Base-by-base conservation (phyloP, 2,113 vertebrate species). In the Carettochelys insculpta region DNA sequence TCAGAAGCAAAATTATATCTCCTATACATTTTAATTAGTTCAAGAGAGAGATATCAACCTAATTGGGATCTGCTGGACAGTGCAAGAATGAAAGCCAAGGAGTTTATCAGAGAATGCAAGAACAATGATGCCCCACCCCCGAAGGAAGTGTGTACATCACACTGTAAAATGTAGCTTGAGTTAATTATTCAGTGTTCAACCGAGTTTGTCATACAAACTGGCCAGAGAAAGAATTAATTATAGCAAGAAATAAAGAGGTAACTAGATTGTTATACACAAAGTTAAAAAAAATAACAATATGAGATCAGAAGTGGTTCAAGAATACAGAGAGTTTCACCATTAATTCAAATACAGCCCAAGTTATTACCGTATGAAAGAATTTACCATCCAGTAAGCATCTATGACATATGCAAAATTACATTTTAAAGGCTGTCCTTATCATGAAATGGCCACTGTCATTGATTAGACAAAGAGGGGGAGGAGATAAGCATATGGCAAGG, bases 111-210 rank as follows among this genome's bases (percentile, higher is more conserved):
- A 87, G 48, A 92, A 84, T 81, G n/a, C 51, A 54, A 77, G 78
- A 80, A 29, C 71, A 89, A 84, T n/a, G 78, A 4, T 80, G 82
- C 82, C 89, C 88, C 84, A n/a, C n/a, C n/a, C n/a, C n/a, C n/a
- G n/a, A 54, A 82, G 76, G 75, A 48, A 12, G 31, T 56, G 27
- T 80, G 48, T 85, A 43, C 53, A 79, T 82, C 78, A 91, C 43
- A 61, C 56, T 34, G 53, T 29, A 91, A 51, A 90, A 85, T 25
- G 13, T 75, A 93, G 61, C 47, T 90, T 54, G 88, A 92, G 88
- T 89, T 89, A 89, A 82, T 92, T 94, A 51, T 58, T 88, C 65
- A 41, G 41, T 6, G 31, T n/a, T 90, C 87, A 94, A 93, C 43
- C 91, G 83, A 73, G n/a, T 80, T 61, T 94, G 38, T 79, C 61